These are phyloP conservation scores for Heloderma charlesbogerti DNA, from an alignment of 2,113 vertebrate genomes.

Conservation along the genomic window DNA sequence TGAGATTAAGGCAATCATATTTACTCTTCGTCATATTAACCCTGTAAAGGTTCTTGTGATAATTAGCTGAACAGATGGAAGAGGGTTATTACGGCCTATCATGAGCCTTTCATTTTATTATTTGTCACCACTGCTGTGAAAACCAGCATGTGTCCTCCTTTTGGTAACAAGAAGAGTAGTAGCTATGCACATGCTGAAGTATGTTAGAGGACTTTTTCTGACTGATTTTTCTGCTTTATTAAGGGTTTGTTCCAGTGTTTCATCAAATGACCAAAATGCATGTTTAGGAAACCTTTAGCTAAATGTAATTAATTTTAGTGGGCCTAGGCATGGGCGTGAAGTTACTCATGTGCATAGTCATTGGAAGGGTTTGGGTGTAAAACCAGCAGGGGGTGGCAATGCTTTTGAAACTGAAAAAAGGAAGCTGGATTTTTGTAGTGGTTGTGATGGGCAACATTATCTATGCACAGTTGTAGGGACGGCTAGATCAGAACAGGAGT, in stretches of 20 bases:
- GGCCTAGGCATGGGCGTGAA: not conserved
- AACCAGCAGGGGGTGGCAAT: conserved; percentile 8
- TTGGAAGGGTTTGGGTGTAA: not conserved
- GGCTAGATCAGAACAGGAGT: not conserved
- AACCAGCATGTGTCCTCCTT: conserved; percentile 24
- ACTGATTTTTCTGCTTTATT: not conserved
- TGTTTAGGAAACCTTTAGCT: not conserved
- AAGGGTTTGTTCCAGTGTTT: not conserved
- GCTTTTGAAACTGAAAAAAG: not conserved
- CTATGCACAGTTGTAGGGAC: conserved; percentile 26
- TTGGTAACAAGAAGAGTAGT: conserved; percentile 8
- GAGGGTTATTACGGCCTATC: conserved; percentile 7
- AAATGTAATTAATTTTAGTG: not conserved
- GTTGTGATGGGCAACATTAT: conserved; percentile 32
- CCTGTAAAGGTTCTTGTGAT: conserved; percentile 1
- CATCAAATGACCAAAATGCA: too few relatives aligned
- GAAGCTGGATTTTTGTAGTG: not conserved
- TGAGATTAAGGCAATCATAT: not conserved
- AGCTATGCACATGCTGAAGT: not conserved
- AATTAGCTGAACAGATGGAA: conserved; percentile 41
- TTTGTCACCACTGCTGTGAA: conserved; percentile 26
- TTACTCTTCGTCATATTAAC: not conserved
- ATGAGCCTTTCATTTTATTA: conserved; percentile 38
- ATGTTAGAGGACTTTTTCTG: not conserved
- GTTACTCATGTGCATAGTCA: not conserved